These are phyloP conservation scores for Circaetus cinerascens DNA, from an alignment of 2,113 vertebrate species.

Conservation along the genomic window DNA sequence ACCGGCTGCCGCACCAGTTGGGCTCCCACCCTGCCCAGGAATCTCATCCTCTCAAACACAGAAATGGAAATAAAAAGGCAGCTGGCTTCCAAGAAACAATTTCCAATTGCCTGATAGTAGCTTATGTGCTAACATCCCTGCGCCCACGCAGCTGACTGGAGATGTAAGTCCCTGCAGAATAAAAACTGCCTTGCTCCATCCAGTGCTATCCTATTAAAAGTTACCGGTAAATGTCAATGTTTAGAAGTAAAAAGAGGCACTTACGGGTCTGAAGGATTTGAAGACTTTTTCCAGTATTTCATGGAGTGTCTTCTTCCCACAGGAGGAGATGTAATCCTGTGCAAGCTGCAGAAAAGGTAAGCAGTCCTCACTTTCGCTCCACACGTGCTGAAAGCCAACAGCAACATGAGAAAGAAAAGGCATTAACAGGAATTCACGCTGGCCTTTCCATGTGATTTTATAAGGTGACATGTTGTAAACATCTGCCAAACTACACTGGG, in stretches of 20 bases:
- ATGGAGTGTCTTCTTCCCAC: slow-evolving; percentile 95
- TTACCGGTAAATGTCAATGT: not conserved
- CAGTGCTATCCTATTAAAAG: not conserved
- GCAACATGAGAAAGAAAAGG: slow-evolving; percentile 8
- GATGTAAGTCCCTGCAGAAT: not conserved
- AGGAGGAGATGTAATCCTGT: slow-evolving; percentile 98
- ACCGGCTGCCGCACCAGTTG: not conserved
- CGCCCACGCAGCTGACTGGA: not conserved
- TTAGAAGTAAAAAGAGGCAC: slow-evolving; percentile 46
- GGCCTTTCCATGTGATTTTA: not conserved
- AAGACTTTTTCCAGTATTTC: slow-evolving; percentile 99
- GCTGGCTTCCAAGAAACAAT: slow-evolving; percentile 14
- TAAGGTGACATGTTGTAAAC: not conserved
- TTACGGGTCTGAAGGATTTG: slow-evolving; percentile 97
- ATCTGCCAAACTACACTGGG: not conserved
- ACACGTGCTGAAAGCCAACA: slow-evolving; percentile 85
- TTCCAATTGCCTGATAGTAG: not conserved
- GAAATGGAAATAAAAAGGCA: slow-evolving; percentile 44
- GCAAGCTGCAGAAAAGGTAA: slow-evolving; percentile 95
- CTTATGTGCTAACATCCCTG: not conserved
- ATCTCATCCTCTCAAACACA: not conserved
- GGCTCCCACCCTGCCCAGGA: not conserved
- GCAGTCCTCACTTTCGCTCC: slow-evolving; percentile 98
- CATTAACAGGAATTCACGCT: not conserved
- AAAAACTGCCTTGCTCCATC: not conserved